A percentile compares a stretch with the other conserved stretches of the same genome.
phyloP scores from a whole-genome alignment of 1,140 invertebrate species.

The Neuroterus valhalla region DNA sequence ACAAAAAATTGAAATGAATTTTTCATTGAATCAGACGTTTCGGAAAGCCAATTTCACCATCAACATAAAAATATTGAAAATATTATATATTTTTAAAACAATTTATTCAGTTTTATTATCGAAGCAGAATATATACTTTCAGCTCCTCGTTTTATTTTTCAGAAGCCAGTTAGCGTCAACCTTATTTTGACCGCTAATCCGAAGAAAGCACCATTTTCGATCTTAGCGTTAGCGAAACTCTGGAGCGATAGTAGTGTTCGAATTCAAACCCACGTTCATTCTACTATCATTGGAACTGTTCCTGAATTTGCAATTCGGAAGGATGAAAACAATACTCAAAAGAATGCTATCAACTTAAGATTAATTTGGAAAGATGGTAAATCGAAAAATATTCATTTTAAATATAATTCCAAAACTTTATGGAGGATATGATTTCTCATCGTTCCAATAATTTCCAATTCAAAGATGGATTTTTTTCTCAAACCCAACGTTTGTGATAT shows the following conservation, averaged over 20 bases:
- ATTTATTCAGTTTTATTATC: neutral
- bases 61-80: too few relatives aligned
- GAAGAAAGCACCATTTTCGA: constrained; percentile 79
- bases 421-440: too few relatives aligned
- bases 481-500: too few relatives aligned
- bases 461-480: too few relatives aligned
- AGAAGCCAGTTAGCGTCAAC: constrained; percentile 75
- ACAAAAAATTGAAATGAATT: too few relatives aligned
- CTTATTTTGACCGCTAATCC: constrained; percentile 83
- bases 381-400: too few relatives aligned
- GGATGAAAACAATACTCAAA: constrained; percentile 46
- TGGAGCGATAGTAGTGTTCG: constrained; percentile 73
- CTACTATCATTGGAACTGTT: constrained; percentile 57
- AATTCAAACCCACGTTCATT: constrained; percentile 37
- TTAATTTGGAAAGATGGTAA: constrained; percentile 88
- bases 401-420: too few relatives aligned
- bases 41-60: too few relatives aligned
- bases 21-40: too few relatives aligned
- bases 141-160: constrained; percentile 35
- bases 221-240: constrained; percentile 78
- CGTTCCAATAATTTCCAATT: too few relatives aligned
- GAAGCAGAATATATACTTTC: neutral
- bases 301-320: constrained; percentile 49
- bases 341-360: constrained; percentile 75
- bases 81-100: too few relatives aligned